Evolutionary conservation across 2,797 vertebrate genomes (phyloP).

Genomic region (Orestias chungarensis): DNA sequence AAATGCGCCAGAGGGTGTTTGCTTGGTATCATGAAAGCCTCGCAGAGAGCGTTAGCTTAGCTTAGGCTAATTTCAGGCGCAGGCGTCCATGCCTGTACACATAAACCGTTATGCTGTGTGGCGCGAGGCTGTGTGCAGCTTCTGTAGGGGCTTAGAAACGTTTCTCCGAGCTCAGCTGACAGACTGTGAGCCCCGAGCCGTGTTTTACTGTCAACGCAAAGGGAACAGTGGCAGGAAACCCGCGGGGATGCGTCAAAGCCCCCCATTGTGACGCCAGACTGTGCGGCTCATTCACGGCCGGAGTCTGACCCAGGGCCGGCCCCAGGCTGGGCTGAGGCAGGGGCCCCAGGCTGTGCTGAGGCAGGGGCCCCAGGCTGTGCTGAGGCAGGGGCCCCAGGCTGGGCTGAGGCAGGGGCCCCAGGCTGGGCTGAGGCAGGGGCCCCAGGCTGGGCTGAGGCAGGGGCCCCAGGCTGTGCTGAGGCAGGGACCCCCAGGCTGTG

Average conservation of each 20-base stretch:
- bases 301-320: not conserved
- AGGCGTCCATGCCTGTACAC: not conserved
- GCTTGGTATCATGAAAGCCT: not conserved
- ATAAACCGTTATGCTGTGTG: not conserved
- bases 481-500: no score
- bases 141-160: no score
- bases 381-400: no score
- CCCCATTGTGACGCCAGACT: constrained; percentile 64
- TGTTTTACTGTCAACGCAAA: constrained; percentile 44
- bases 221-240: constrained; percentile 75
- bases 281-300: constrained; percentile 54
- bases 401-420: no score
- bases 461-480: no score
- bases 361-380: not conserved
- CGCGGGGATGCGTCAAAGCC: constrained; percentile 62
- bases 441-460: no score
- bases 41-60: constrained; percentile 23
- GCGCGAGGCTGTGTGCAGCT: not conserved
- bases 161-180: not conserved
- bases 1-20: not conserved
- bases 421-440: no score
- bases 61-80: constrained; percentile 37
- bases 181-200: not conserved
- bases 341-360: no score
- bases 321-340: no score